phyloP scores from a whole-genome alignment of 2,113 vertebrate genomes.

The Morone chrysops region DNA sequence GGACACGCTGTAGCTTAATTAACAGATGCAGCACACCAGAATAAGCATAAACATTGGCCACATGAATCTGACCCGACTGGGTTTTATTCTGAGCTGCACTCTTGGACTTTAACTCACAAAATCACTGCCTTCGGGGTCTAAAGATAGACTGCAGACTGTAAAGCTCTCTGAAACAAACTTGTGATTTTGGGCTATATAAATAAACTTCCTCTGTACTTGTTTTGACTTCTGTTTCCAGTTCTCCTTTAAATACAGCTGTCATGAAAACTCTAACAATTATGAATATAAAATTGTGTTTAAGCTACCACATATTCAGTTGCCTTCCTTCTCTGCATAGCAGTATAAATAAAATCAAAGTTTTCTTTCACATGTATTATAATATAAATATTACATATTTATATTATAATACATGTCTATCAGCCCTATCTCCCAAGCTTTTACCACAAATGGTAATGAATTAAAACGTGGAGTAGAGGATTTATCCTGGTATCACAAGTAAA shows the following conservation, averaged over 20 bases:
- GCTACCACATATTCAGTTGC: background rate
- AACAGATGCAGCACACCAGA: slow-evolving; percentile 1
- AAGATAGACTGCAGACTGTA: slow-evolving; percentile 6
- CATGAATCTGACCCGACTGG: background rate
- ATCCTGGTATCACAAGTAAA: background rate
- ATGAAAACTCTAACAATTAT: slow-evolving; percentile 1
- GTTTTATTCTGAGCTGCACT: background rate
- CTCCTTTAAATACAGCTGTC: slow-evolving; percentile 5
- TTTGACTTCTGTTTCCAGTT: background rate
- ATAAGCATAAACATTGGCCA: background rate
- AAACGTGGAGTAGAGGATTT: background rate
- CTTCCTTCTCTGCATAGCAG: background rate
- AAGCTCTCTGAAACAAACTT: slow-evolving; percentile 18
- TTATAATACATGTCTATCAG: background rate
- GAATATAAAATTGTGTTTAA: background rate
- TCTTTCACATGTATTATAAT: background rate
- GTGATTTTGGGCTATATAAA: background rate
- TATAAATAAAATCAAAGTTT: background rate
- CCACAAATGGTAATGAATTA: background rate
- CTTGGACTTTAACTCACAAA: background rate
- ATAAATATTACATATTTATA: background rate
- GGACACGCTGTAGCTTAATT: background rate
- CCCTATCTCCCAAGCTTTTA: background rate
- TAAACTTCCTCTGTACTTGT: slow-evolving; percentile 6
- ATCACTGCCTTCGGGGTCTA: background rate